Evolutionary conservation across 2,888 invertebrate genomes (phyloP).

Genomic region (Schrankia costaestrigalis): DNA sequence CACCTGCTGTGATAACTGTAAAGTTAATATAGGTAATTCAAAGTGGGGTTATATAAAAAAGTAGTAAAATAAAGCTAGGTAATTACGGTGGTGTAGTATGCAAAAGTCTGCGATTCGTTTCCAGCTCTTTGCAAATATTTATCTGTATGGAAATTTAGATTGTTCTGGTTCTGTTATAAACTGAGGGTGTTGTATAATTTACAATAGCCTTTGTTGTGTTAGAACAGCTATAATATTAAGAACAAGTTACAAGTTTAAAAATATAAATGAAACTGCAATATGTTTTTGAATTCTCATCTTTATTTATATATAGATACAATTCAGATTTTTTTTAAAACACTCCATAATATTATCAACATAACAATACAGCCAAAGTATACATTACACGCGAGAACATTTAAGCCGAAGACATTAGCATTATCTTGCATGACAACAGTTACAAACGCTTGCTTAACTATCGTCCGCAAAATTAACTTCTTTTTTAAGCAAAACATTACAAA

Average conservation of each 20-base stretch:
- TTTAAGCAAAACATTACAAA: no score
- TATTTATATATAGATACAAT: conserved; percentile 50
- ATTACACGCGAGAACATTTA: conserved; percentile 42
- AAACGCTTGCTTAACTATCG: conserved; percentile 2
- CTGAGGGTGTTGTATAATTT: no score
- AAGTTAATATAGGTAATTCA: conserved; percentile 8
- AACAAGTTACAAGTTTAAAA: no score
- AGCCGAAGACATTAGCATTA: conserved; percentile 34
- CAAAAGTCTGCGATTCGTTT: no score
- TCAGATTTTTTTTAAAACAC: conserved; percentile 61
- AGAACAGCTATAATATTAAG: no score
- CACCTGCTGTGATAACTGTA: conserved; percentile 57
- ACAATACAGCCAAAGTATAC: conserved; percentile 56
- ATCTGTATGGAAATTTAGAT: no score
- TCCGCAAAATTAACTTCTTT: no score
- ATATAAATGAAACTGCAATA: conserved; percentile 26
- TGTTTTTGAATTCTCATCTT: conserved; percentile 72
- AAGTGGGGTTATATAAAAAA: not conserved
- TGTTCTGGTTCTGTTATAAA: no score
- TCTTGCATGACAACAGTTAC: conserved; percentile 10
- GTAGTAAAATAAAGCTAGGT: not conserved
- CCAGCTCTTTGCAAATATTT: no score
- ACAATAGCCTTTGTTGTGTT: no score
- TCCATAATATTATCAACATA: conserved; percentile 69
- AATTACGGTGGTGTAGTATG: no score